Percentiles rank a stretch among this genome's conserved stretches.
Evolutionary conservation across 2,888 invertebrate genomes (phyloP).

Genomic region (Epsilonema sp.): DNA sequence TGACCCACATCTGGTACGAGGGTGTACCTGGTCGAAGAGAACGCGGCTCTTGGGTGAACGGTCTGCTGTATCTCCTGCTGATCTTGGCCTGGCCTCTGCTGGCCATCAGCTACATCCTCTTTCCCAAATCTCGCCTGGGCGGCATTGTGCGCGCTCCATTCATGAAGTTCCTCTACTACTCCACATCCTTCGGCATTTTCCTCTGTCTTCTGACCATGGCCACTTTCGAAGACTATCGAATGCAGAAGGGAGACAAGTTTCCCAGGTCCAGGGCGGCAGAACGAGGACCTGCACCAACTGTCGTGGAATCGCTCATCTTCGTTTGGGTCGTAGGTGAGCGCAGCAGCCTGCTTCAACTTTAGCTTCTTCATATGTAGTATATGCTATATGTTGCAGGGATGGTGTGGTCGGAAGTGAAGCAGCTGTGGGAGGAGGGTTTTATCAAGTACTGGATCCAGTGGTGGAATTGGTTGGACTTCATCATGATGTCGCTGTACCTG

Average conservation of each 20-base stretch:
- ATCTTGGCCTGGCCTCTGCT: slow-evolving; percentile 37
- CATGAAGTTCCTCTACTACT: slow-evolving; percentile 41
- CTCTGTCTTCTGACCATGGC: slow-evolving; percentile 36
- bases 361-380: not conserved
- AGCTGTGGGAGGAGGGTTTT: slow-evolving; percentile 40
- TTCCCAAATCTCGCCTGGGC: slow-evolving; percentile 32
- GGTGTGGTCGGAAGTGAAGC: slow-evolving; percentile 40
- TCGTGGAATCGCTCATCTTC: slow-evolving; percentile 37
- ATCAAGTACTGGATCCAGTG: slow-evolving; percentile 38
- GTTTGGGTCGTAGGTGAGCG: slow-evolving; percentile 37
- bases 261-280: slow-evolving; percentile 25
- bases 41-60: slow-evolving; percentile 32
- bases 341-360: not conserved
- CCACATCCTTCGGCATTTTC: slow-evolving; percentile 39
- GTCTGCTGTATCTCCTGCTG: slow-evolving; percentile 34
- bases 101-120: slow-evolving; percentile 20
- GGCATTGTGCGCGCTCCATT: slow-evolving; percentile 38
- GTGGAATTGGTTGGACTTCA: slow-evolving; percentile 42
- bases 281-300: slow-evolving; percentile 36
- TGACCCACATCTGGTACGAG: slow-evolving; percentile 40
- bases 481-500: slow-evolving; percentile 39
- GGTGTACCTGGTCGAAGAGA: slow-evolving; percentile 37
- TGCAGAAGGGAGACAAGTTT: slow-evolving; percentile 15
- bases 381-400: slow-evolving; percentile 30
- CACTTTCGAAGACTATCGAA: slow-evolving; percentile 23